These are phyloP conservation scores for Dryobates pubescens DNA, from an alignment of 2,797 vertebrate genomes.

Conservation along the genomic window DNA sequence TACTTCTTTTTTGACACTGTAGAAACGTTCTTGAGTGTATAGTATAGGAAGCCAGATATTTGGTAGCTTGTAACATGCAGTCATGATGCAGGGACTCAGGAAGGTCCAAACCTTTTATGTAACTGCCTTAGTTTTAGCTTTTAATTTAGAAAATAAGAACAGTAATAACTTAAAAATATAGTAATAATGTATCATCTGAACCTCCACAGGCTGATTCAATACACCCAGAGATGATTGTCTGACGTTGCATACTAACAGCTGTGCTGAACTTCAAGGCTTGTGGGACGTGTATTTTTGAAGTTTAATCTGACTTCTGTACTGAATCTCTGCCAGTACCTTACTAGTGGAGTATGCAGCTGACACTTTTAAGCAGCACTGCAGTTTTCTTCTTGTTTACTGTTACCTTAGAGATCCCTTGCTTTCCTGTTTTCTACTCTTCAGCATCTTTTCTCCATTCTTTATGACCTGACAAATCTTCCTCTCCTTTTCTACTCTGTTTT, in stretches of 20 bases:
- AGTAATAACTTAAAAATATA: not conserved
- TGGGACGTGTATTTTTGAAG: not conserved
- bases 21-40: not conserved
- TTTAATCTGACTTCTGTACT: not conserved
- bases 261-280: not conserved
- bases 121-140: not conserved
- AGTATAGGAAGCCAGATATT: not conserved
- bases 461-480: not conserved
- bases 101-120: not conserved
- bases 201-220: not conserved
- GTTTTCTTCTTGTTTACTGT: not conserved
- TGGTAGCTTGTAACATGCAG: not conserved
- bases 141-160: conserved; percentile 2
- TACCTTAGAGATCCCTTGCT: not conserved
- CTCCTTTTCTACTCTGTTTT: not conserved
- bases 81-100: not conserved
- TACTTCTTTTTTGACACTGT: not conserved
- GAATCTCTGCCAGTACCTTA: not conserved
- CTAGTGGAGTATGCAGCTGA: not conserved
- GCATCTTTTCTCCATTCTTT: not conserved
- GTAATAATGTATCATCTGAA: not conserved
- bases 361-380: not conserved
- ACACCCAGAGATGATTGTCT: not conserved
- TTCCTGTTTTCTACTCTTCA: not conserved
- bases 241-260: not conserved